Base-by-base conservation (phyloP, 2,888 invertebrate genomes). In the Athalia circularis region DNA sequence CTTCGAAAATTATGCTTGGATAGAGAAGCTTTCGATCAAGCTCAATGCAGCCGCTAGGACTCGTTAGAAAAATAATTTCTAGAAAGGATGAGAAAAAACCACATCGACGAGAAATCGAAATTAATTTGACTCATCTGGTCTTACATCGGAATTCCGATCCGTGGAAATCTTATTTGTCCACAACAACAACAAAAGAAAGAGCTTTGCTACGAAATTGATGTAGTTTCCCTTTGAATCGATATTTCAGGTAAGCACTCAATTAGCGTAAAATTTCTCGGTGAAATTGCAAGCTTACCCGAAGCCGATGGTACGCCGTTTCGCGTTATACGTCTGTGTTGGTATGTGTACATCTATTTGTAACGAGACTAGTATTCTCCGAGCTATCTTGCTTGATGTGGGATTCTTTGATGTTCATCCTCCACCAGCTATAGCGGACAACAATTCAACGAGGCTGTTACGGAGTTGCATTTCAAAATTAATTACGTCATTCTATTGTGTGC, bases 281-380 rank as follows among this genome's bases (percentile, higher is more conserved):
- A 70, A 70, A 70, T 70, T 57, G 70, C 70, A 15, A 70, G 7
- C 50, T 54, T 54, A 48, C 50, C 13, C 43, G 4, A n/a, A 15
- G 15, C 61, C 8, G 61, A 5, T 15, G 8, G 61, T 5, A 15
- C n/a, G 7, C 29, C 8, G 29, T 11, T 62, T 2, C 29, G 43
- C 62, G 15, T 11, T 62, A 29, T 62, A 62, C 62, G 43, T 29
- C 43, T 15, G 3, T 45, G 11, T 47, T 47, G 15, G 15, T 45
- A 29, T 29, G 2, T 2, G 1, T 29, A 29, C 29, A 64, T 64
- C 64, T 64, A 64, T 64, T 64, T n/a, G 64, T 45, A 64, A 64
- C 64, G 45, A 64, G 64, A 64, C 43, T 45, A 29, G 29, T 29
- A 29, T 29, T 29, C 29, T 29, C 29, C 1, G 2, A 29, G 29